Evolutionary conservation across 2,113 vertebrate genomes (phyloP).

Genomic region (Sitta europaea): DNA sequence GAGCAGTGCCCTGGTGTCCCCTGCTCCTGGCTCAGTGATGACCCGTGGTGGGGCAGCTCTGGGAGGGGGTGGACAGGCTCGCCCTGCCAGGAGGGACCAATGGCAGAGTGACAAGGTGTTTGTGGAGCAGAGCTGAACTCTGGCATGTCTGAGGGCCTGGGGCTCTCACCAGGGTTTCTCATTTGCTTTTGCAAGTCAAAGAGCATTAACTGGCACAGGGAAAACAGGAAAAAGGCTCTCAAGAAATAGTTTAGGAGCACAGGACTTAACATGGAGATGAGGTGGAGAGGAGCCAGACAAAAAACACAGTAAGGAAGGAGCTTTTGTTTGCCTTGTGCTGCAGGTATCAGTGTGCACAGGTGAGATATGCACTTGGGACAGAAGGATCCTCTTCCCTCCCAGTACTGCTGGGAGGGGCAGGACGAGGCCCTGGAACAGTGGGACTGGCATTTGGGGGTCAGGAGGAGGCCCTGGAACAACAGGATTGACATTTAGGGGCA

Average conservation of each 20-base stretch:
- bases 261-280: background rate
- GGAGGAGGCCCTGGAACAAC: background rate
- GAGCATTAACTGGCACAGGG: background rate
- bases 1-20: background rate
- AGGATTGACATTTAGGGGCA: background rate
- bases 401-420: background rate
- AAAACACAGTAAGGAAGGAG: background rate
- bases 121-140: background rate
- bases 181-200: background rate
- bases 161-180: background rate
- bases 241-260: background rate
- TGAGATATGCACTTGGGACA: background rate
- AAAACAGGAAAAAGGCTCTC: background rate
- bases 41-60: background rate
- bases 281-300: background rate
- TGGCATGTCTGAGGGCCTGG: background rate
- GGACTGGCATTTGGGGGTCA: background rate
- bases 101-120: background rate
- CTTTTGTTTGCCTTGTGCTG: background rate
- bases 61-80: background rate
- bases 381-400: background rate
- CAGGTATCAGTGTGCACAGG: background rate
- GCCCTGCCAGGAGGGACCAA: rapidly evolving
- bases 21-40: background rate
- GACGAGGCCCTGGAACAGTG: background rate